Evolutionary conservation across 2,113 vertebrate species (phyloP), one percentile per base, ranked within the genome.

Genomic region (Heteronetta atricapilla): DNA sequence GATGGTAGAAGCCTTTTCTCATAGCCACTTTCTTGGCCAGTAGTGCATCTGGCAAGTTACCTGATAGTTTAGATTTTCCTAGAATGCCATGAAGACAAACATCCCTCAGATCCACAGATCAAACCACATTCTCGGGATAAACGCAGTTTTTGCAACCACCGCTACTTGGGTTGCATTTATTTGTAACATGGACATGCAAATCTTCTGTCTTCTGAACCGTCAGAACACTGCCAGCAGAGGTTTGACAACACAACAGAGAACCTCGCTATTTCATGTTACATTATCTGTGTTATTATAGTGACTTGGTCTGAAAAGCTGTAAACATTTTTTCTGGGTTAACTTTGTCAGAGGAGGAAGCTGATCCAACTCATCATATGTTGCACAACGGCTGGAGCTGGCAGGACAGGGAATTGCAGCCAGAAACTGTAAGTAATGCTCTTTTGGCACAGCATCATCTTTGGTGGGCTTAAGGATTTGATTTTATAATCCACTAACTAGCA

Each of bases 371-470:
- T 55, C 23, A 2, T 2, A 6, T 2, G 8, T 3, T n/a, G 29
- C 44, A 40, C 53, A 60, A 53, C 0, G 2, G 31, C 13, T 79
- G 38, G 59, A 53, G 33, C 26, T 52, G 29, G 34, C 67, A 26
- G 70, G 56, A 38, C n/a, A 70, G 46, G 25, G 29, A 88, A 44
- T 38, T 63, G 11, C 70, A 89, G 70, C 19, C 75, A 72, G 28
- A 76, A 42, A 17, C 33, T 3, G 2, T 20, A 75, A 78, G 53
- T 52, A 48, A 48, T 0, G 0, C 7, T 78, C 16, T 6, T 0
- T 42, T 52, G 62, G 29, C 20, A 75, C 31, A 66, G 60, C 36
- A 22, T 0, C 0, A 26, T 17, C 20, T 29, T 33, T 21, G 26
- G 34, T n/a, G 25, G 31, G 15, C 56, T 20, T 33, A 25, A 18